phyloP scores from a whole-genome alignment of 2,797 vertebrate species.

The Esox masquinongy region DNA sequence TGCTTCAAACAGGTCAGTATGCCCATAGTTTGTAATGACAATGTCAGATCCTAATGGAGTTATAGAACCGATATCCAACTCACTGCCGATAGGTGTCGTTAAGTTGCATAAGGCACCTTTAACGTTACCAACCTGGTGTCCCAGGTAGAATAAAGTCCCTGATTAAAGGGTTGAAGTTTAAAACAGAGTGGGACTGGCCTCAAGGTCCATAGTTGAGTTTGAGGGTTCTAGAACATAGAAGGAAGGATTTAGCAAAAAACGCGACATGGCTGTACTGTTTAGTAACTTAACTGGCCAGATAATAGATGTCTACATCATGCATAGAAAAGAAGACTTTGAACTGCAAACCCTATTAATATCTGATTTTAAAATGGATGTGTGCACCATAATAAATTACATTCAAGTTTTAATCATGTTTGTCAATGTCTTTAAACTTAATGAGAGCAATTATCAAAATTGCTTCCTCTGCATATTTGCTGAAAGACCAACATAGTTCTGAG shows the following conservation, averaged over 20 bases:
- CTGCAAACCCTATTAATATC: neutral
- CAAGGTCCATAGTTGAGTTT: too few species aligned
- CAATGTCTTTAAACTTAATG: neutral
- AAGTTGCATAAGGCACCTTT: too few species aligned
- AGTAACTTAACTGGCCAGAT: neutral
- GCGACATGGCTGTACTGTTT: neutral
- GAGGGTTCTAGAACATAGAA: conserved; percentile 13
- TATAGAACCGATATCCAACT: too few species aligned
- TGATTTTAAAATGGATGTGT: neutral
- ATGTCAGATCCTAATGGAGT: too few species aligned
- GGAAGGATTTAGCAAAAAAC: neutral
- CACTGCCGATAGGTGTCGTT: too few species aligned
- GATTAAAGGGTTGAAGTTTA: too few species aligned
- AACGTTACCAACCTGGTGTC: too few species aligned
- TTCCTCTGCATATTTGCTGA: neutral
- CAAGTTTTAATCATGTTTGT: neutral
- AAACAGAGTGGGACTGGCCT: too few species aligned
- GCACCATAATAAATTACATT: neutral
- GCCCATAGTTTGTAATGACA: too few species aligned
- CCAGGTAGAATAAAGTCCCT: too few species aligned
- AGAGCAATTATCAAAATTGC: neutral
- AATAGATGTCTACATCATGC: neutral
- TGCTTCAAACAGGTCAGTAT: too few species aligned
- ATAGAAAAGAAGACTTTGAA: neutral
- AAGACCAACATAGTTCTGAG: too few species aligned